A percentile compares a stretch with the other conserved stretches of the same genome.
These are phyloP conservation scores for Pollenia amentaria DNA, from an alignment of 2,888 invertebrate species.

Conservation along the genomic window DNA sequence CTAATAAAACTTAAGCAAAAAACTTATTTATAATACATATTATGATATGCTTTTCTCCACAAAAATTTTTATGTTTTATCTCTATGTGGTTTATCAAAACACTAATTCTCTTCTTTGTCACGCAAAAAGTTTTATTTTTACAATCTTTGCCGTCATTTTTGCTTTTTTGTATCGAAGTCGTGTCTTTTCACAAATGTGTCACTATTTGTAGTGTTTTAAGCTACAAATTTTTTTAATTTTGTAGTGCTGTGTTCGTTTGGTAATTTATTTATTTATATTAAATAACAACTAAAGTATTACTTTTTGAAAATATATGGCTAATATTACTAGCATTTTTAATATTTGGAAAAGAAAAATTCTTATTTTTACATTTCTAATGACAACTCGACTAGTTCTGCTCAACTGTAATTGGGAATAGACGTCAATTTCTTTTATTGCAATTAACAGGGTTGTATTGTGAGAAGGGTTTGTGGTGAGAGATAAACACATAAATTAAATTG, in stretches of 20 bases:
- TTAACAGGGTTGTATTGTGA: slow-evolving; percentile 30
- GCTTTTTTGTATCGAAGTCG: background rate
- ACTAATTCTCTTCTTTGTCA: background rate
- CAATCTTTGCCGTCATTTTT: slow-evolving; percentile 28
- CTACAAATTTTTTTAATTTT: background rate
- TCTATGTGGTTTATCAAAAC: slow-evolving; percentile 11
- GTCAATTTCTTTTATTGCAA: slow-evolving; percentile 47
- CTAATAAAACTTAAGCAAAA: background rate
- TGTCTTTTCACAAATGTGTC: slow-evolving; percentile 37
- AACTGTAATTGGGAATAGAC: slow-evolving; percentile 53
- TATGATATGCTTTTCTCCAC: background rate
- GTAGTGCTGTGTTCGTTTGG: background rate
- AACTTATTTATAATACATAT: slow-evolving; percentile 19
- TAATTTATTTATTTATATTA: background rate
- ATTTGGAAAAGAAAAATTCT: slow-evolving; percentile 24
- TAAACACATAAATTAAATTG: too few species aligned
- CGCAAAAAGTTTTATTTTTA: slow-evolving; percentile 21
- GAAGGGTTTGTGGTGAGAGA: slow-evolving; percentile 22
- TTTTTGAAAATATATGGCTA: slow-evolving; percentile 5
- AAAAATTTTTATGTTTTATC: slow-evolving; percentile 15
- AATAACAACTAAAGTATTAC: background rate
- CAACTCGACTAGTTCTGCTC: slow-evolving; percentile 69
- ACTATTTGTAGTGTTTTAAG: background rate
- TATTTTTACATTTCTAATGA: slow-evolving; percentile 50
- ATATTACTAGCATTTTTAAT: background rate